Conservation (phyloP, 2,888 invertebrate species). For the Metallyticus violacea region DNA sequence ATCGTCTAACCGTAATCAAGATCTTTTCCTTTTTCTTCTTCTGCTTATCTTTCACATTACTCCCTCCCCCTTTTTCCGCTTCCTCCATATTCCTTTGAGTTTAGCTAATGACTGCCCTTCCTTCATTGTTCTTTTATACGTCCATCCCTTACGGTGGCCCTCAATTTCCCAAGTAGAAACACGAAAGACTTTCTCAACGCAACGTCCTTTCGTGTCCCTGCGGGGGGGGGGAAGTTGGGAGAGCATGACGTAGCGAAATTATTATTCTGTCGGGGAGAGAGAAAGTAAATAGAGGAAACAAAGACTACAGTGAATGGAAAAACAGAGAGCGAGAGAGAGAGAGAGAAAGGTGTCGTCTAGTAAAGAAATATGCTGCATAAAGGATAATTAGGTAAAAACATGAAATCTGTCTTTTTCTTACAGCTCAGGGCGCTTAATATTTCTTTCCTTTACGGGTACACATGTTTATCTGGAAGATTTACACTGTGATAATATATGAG, state of each 20-base stretch:
- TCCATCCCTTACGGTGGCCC: neutral
- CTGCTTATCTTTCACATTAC: no score
- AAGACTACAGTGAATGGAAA: neutral
- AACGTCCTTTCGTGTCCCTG: neutral
- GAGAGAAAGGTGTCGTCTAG: neutral
- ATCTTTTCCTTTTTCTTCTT: neutral
- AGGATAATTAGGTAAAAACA: constrained; percentile 13
- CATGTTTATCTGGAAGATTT: neutral
- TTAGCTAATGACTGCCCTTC: constrained; percentile 4
- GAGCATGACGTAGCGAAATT: neutral
- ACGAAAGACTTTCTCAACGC: neutral
- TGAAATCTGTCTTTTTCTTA: neutral
- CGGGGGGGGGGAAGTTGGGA: neutral
- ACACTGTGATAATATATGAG: neutral
- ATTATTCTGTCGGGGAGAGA: neutral
- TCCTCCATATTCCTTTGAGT: neutral
- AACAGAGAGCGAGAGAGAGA: no score
- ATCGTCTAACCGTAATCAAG: constrained; percentile 7
- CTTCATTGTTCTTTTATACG: constrained; percentile 1
- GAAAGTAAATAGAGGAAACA: neutral
- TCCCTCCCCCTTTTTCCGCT: neutral
- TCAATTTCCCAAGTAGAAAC: neutral
- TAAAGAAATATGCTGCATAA: neutral
- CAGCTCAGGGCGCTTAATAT: neutral
- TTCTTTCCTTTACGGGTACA: neutral